Evolutionary conservation across 2,797 vertebrate genomes (phyloP).

Genomic region (Furcifer pardalis): DNA sequence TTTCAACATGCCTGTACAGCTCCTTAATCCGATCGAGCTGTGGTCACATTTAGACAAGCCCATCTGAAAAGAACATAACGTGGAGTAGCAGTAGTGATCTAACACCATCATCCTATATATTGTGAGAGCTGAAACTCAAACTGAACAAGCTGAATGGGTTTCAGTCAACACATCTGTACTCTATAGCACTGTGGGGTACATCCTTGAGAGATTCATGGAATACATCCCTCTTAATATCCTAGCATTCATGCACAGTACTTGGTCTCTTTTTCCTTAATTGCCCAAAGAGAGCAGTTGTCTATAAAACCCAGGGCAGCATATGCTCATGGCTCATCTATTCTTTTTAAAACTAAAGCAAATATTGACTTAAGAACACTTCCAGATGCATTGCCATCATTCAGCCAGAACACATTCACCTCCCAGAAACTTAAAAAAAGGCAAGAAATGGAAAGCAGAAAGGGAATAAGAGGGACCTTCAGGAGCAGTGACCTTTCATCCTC

Average conservation of each 20-base stretch:
- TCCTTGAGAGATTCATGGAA: constrained; percentile 57
- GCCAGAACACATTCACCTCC: constrained; percentile 53
- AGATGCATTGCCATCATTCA: constrained; percentile 66
- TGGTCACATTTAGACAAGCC: background rate
- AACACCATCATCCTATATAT: background rate
- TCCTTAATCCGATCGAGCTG: background rate
- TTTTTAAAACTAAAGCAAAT: constrained; percentile 64
- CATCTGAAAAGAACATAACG: background rate
- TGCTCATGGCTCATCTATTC: constrained; percentile 33
- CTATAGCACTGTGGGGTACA: background rate
- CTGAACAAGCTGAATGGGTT: background rate
- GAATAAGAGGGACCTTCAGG: background rate
- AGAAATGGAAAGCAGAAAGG: constrained; percentile 43
- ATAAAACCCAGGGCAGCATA: constrained; percentile 35
- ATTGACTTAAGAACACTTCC: constrained; percentile 65
- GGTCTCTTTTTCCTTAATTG: background rate
- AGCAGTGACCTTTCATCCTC: constrained; percentile 60
- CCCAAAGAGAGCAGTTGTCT: constrained; percentile 59
- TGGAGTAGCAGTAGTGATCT: background rate
- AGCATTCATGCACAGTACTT: constrained; percentile 14
- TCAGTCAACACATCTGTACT: background rate
- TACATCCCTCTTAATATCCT: constrained; percentile 49
- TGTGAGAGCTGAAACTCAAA: background rate
- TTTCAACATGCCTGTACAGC: background rate
- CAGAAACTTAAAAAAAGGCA: constrained; percentile 55